Base-by-base conservation (phyloP, 2,113 vertebrate genomes). In the Cyanistes caeruleus region DNA sequence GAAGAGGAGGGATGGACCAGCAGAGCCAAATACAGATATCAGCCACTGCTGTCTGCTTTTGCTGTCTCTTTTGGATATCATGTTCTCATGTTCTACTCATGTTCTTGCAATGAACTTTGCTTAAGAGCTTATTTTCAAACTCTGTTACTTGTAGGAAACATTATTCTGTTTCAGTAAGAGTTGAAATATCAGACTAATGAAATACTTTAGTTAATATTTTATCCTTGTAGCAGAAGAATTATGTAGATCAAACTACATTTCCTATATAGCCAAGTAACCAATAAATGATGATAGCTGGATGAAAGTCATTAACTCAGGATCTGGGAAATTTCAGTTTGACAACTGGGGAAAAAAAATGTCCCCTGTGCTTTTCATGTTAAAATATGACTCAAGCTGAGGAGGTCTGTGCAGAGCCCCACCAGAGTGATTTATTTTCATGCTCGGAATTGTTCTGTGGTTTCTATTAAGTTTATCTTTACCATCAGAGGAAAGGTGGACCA, bases 271-370 rank as follows among this genome's bases (percentile, higher is more conserved):
- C 76, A 90, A 81, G 65, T 53, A 74, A 74, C 55, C 37, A 58
- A 77, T 78, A 93, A 89, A 60, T 67, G 11, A 39, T 86, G 76
- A 44, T 72, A 93, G 55, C n/a, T 94, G 76, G 68, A 58, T 95
- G 83, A 95, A 96, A 72, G 52, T 68, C 60, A 77, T 93, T 94
- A 86, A 74, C 51, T 5, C 4, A 11, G 52, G 39, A 46, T 72
- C 90, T 93, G 85, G 79, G 28, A 95, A 95, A 79, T 84, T 84
- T 96, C 88, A 90, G 0, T 68, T 64, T 93, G 86, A 89, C 88
- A 86, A 23, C 0, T 60, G n/a, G 20, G 2, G 21, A 35, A 35
- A 23, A 69, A 68, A 60, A 62, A 30, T 12, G 2, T 85, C 22
- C 25, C 16, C 16, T 46, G 46, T 84, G 80, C 56, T 88, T 86